A percentile compares a stretch with the other conserved stretches of the same genome.
phyloP scores from a whole-genome alignment of 2,888 invertebrate species.

The Rosalia funebris region DNA sequence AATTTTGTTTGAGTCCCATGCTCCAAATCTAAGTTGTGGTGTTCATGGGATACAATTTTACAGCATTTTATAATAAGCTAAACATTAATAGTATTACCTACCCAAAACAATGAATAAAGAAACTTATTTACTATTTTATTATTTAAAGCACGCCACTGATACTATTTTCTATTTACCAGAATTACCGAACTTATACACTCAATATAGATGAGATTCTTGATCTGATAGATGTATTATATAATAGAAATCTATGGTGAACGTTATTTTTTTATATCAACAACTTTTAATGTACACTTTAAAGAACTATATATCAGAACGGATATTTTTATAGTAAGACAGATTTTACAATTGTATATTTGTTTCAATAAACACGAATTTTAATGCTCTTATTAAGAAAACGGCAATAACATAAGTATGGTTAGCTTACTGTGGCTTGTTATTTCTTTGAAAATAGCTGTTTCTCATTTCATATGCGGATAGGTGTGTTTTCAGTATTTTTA shows the following conservation, averaged over 20 bases:
- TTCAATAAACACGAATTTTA: neutral
- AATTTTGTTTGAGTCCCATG: conserved; percentile 2
- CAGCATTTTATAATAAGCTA: no score
- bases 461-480: no score
- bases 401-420: neutral
- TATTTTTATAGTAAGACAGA: conserved; percentile 21
- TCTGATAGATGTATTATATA: no score
- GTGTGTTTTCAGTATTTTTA: neutral
- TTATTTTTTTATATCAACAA: neutral
- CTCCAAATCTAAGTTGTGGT: neutral
- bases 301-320: conserved; percentile 9
- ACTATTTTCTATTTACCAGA: no score
- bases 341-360: conserved; percentile 24
- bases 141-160: no score
- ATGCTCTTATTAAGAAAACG: neutral
- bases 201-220: no score
- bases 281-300: neutral
- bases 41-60: no score
- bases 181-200: no score
- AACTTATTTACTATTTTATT: no score
- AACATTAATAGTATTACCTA: no score
- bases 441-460: neutral
- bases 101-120: no score
- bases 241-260: no score
- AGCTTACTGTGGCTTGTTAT: neutral